phyloP scores from a whole-genome alignment of 2,113 vertebrate species.

The Phainopepla nitens region DNA sequence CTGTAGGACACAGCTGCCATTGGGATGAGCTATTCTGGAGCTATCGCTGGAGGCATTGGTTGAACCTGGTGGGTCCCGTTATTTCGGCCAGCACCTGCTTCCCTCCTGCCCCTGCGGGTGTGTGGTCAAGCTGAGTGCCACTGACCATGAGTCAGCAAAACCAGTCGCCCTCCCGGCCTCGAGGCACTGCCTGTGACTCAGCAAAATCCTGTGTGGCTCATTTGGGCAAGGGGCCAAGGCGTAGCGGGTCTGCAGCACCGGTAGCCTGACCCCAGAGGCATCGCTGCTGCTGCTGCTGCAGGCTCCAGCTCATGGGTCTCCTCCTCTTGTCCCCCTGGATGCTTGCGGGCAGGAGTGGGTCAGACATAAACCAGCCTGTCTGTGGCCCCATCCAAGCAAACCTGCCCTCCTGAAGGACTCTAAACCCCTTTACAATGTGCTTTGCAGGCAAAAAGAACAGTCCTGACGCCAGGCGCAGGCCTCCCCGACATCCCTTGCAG shows the following conservation, averaged over 20 bases:
- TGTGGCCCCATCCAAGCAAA: background rate
- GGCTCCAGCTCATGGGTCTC: rapidly evolving
- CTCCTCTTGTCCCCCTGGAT: background rate
- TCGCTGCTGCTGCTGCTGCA: background rate
- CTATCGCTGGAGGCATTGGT: rapidly evolving
- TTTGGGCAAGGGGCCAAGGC: background rate
- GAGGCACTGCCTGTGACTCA: background rate
- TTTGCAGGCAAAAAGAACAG: background rate
- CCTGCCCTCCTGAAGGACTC: background rate
- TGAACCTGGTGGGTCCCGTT: background rate
- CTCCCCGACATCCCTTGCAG: background rate
- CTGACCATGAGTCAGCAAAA: constrained; percentile 44
- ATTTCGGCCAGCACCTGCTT: background rate
- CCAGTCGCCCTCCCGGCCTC: rapidly evolving
- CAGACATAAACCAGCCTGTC: background rate
- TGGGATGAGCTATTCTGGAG: background rate
- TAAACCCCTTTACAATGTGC: background rate
- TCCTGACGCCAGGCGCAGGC: background rate
- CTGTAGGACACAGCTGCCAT: rapidly evolving
- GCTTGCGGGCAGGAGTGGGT: rapidly evolving
- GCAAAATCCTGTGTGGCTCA: background rate
- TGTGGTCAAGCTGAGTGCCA: background rate
- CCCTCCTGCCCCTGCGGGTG: background rate
- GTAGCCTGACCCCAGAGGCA: background rate
- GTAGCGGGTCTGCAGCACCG: background rate